Evolutionary conservation across 2,113 vertebrate genomes (phyloP).

Genomic region (Zosterops borbonicus): DNA sequence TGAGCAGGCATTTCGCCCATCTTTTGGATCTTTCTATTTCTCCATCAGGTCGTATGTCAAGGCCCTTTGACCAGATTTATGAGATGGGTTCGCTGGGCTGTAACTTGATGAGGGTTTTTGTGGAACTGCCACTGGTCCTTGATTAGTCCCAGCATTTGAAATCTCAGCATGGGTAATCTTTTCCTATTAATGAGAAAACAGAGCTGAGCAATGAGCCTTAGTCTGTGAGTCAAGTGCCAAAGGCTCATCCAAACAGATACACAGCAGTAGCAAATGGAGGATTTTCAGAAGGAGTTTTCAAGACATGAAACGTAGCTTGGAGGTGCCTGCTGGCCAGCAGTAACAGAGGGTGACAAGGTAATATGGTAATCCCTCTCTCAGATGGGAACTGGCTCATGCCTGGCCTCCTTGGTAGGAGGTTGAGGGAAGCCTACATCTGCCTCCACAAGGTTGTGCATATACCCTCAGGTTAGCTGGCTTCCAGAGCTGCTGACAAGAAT

Average conservation of each 20-base stretch:
- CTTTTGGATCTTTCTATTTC: neutral
- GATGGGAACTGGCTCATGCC: neutral
- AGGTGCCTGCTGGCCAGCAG: neutral
- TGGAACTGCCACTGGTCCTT: neutral
- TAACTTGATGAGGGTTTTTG: neutral
- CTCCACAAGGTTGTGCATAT: neutral
- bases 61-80: neutral
- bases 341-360: neutral
- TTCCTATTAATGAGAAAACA: neutral
- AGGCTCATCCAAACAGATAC: neutral
- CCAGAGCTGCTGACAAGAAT: neutral
- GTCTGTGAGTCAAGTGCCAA: neutral
- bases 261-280: neutral
- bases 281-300: neutral
- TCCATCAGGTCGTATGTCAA: neutral
- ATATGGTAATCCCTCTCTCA: neutral
- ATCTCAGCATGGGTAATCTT: neutral
- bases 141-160: neutral
- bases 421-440: neutral
- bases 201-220: conserved; percentile 25
- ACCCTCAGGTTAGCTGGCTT: neutral
- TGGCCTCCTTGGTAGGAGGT: neutral
- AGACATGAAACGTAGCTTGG: neutral
- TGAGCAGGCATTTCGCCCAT: neutral
- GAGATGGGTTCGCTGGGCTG: neutral